Base-by-base conservation (phyloP, 2,888 invertebrate genomes). In the Ichneumon xanthorius region DNA sequence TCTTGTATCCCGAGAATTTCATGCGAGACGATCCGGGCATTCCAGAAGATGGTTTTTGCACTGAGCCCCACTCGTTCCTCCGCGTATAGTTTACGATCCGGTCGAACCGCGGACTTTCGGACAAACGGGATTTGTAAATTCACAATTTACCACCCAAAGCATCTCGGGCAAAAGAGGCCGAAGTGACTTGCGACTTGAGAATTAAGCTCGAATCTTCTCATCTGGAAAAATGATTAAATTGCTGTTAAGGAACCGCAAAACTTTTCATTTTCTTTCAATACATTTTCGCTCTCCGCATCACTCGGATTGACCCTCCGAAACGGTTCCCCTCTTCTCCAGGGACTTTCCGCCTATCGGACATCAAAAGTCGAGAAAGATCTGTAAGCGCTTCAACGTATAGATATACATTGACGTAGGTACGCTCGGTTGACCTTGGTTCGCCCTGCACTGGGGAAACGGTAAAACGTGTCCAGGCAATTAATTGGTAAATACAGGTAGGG, bases 401-500 rank as follows among this genome's bases (percentile, higher is more conserved):
- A 40, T 58, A 50, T 70, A 61, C 26, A 45, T 61, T 61, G 4
- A 30, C 65, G 63, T 58, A 55, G 33, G n/a, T 63, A 58, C 33
- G 50, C 68, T 67, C 45, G 53, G 33, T 48, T 61, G 55, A 48
- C 77, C 71, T 71, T 53, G 40, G 37, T 77, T 61, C 73, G 53
- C 48, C 11, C 19, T 19, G 19, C 33, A 53, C 53, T 65, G 68
- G 22, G 30, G 48, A 58, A 53, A 30, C 61, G 63, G 76, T 50
- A 71, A 82, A 84, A 73, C 63, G 58, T 50, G 68, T 77, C 7
- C 71, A 37, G 61, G 67, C 79, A 83, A 87, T 84, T 86, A 88
- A 87, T 87, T 87, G 81, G 86, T 68, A 81, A 85, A 81, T 73
- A 73, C 67, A 82, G 76, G 78, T 77, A 50, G 65, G 33, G 33